Conservation (phyloP, 2,113 vertebrate genomes). For the Trogon surrucura region DNA sequence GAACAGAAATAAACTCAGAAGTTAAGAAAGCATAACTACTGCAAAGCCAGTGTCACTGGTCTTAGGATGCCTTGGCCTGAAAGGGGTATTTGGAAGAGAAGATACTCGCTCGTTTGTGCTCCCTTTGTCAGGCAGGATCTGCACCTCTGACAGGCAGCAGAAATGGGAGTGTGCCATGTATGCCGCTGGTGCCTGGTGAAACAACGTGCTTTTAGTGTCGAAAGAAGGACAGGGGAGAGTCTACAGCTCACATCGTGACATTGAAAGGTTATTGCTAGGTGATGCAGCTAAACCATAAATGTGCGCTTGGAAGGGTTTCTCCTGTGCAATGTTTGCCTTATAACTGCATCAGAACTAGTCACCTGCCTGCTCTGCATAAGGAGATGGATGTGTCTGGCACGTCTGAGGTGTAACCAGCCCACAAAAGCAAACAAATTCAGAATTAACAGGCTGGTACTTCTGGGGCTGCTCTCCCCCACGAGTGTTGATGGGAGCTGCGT, state of each 20-base stretch:
- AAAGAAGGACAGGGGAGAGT: background rate
- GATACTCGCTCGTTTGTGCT: background rate
- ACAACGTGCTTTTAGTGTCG: background rate
- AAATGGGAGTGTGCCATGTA: accelerated
- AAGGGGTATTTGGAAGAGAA: background rate
- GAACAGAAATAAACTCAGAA: background rate
- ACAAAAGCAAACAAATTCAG: background rate
- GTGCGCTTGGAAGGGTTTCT: background rate
- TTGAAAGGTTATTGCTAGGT: background rate
- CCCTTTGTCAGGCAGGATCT: background rate
- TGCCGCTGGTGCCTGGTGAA: background rate
- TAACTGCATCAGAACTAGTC: background rate
- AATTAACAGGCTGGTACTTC: constrained; percentile 3
- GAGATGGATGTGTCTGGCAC: background rate
- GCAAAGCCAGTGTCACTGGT: background rate
- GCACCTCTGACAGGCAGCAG: background rate
- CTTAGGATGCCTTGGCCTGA: background rate
- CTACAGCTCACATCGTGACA: background rate
- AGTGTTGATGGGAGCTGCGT: background rate
- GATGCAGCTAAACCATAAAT: background rate
- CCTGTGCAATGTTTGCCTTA: background rate
- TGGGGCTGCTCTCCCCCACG: background rate
- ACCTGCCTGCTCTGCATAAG: background rate
- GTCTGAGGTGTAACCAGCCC: background rate
- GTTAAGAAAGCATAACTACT: background rate